Evolutionary conservation across 2,888 invertebrate genomes (phyloP), one percentile per base, ranked within the genome.

Genomic region (Rutpela maculata): DNA sequence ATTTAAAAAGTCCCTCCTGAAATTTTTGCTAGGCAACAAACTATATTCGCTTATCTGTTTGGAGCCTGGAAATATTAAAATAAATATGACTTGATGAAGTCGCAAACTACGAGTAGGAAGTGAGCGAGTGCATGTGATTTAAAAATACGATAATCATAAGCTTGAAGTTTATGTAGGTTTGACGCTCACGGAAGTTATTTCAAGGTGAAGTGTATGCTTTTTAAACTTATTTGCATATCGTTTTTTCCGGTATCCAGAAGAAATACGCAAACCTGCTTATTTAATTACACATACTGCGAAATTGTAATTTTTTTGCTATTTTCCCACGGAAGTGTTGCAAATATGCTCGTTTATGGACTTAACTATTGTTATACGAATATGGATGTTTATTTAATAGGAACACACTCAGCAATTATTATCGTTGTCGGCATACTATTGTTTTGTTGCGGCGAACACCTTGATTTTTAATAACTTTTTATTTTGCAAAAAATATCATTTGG

Each of bases 181-280:
- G 78, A 80, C 81, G 80, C 81, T 81, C 81, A 81, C 80, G 80
- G 81, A 81, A 81, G 81, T 81, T 79, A 81, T 80, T 84, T 80
- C 81, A 81, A 81, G 81, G 81, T 81, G 77, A 81, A 79, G 81
- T 78, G 75, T 78, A 76, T 76, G 78, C 79, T 85, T 84, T 84
- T 84, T 81, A 76, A 78, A 82, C 75, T 72, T 82, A 84, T 85
- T 85, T 85, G 82, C 85, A 84, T 84, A 81, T 81, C 76, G 77
- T 84, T 78, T 84, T 84, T 84, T 85, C 84, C 85, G 82, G 82
- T 82, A 83, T 79, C 77, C 67, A 78, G 73, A 73, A 77, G 60
- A 69, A 78, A 65, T 57, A 57, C 31, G 35, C 15, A 59, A 69
- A 69, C 31, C 57, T n/a, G n/a, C n/a, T 26, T 56, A 38, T 67